A percentile compares a stretch with the other conserved stretches of the same genome.
phyloP scores from a whole-genome alignment of 2,797 vertebrate genomes.

The Cyclopterus lumpus region DNA sequence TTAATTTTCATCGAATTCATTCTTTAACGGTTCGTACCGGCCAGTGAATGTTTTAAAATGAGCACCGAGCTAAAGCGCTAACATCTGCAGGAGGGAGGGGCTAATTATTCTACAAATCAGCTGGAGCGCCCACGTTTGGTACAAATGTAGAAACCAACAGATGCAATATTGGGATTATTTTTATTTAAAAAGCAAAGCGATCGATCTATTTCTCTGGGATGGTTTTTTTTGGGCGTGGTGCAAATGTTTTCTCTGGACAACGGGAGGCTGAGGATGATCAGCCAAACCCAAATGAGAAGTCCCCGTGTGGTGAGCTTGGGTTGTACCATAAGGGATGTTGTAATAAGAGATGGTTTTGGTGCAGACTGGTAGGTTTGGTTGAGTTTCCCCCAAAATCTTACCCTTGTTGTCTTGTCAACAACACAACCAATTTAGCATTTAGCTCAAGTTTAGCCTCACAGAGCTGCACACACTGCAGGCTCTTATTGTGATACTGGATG shows the following conservation, averaged over 20 bases:
- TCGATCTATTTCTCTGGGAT: slow-evolving; percentile 15
- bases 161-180: background rate
- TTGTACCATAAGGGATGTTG: slow-evolving; percentile 56
- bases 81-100: background rate
- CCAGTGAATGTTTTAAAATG: slow-evolving; percentile 9
- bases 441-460: background rate
- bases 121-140: no score
- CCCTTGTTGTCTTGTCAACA: background rate
- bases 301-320: slow-evolving; percentile 46
- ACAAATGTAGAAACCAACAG: slow-evolving; percentile 1
- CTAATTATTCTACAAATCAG: no score
- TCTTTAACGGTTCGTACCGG: background rate
- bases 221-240: slow-evolving; percentile 1
- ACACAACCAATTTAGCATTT: background rate
- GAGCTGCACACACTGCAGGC: background rate
- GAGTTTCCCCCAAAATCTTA: no score
- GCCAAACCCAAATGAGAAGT: slow-evolving; percentile 66
- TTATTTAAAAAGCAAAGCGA: background rate
- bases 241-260: slow-evolving; percentile 24
- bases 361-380: background rate
- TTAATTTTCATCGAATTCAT: background rate
- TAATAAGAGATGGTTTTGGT: slow-evolving; percentile 27
- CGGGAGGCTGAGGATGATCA: slow-evolving; percentile 14
- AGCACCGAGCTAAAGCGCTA: background rate
- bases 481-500: background rate